Conservation (phyloP, 2,888 invertebrate species). For the Clitarchus hookeri region DNA sequence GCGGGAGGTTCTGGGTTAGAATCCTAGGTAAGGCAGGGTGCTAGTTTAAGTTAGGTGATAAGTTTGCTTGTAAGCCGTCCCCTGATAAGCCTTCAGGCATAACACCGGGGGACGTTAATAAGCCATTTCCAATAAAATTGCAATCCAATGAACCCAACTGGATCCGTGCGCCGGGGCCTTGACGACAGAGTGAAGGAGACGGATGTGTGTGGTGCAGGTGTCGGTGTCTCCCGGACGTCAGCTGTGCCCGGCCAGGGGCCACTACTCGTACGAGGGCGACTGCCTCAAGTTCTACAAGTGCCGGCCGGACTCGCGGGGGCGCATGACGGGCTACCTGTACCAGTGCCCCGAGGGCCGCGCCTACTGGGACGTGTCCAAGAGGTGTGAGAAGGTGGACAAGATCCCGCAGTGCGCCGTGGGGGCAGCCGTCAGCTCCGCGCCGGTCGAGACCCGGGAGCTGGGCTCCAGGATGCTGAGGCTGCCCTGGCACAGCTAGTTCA, state of each 20-base stretch:
- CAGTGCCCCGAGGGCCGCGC: slow-evolving; percentile 77
- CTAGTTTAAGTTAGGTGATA: too few relatives aligned
- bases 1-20: too few relatives aligned
- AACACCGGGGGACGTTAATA: too few relatives aligned
- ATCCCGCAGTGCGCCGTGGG: slow-evolving; percentile 40
- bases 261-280: slow-evolving; percentile 69
- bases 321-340: slow-evolving; percentile 70
- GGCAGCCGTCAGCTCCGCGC: slow-evolving; percentile 20
- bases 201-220: slow-evolving; percentile 25
- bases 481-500: neutral
- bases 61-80: too few relatives aligned
- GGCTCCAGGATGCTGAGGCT: slow-evolving; percentile 32
- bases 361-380: slow-evolving; percentile 72
- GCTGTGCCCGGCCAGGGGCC: slow-evolving; percentile 69
- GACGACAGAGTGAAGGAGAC: too few relatives aligned
- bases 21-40: too few relatives aligned
- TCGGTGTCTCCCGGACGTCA: slow-evolving; percentile 19
- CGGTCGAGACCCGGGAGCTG: slow-evolving; percentile 35
- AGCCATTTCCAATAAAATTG: too few relatives aligned
- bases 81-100: too few relatives aligned
- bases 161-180: too few relatives aligned
- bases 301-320: slow-evolving; percentile 57
- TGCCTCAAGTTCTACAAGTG: slow-evolving; percentile 77
- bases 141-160: too few relatives aligned
- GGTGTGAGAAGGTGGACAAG: slow-evolving; percentile 41